phyloP scores from a whole-genome alignment of 2,888 invertebrate species.

The Sarcophaga carnaria region DNA sequence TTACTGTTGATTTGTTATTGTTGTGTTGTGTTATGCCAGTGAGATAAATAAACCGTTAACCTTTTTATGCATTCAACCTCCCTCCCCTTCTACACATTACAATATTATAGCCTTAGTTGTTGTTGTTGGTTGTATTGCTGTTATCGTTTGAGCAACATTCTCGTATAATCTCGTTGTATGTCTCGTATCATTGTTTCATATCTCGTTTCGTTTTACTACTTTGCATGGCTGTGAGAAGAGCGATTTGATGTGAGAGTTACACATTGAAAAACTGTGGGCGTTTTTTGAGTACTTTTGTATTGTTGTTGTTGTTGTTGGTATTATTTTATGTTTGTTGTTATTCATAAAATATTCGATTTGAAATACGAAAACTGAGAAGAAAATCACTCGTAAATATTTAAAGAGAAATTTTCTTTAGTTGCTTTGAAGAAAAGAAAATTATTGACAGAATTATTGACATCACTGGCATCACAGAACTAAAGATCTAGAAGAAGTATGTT shows the following conservation, averaged over 20 bases:
- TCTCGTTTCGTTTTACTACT: neutral
- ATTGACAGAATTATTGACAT: neutral
- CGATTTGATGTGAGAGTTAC: constrained; percentile 1
- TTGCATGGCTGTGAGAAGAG: neutral
- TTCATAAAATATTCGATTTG: constrained; percentile 54
- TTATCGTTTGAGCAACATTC: neutral
- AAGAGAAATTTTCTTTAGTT: constrained; percentile 46
- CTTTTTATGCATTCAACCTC: constrained; percentile 53
- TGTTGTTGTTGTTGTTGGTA: neutral
- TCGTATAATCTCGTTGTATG: neutral
- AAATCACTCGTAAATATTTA: constrained; percentile 45
- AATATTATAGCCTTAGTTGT: neutral
- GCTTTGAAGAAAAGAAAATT: neutral
- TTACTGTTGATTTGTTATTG: constrained; percentile 22
- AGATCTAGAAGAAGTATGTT: too few relatives aligned
- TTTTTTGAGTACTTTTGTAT: constrained; percentile 37
- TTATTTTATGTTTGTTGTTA: constrained; percentile 39
- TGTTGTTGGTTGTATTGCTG: neutral
- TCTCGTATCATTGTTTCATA: constrained; percentile 28
- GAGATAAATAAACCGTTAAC: constrained; percentile 66
- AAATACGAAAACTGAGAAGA: neutral
- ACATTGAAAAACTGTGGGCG: constrained; percentile 51
- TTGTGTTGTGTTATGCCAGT: constrained; percentile 48
- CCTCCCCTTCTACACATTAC: constrained; percentile 29
- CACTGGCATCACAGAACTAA: too few relatives aligned